phyloP scores from a whole-genome alignment of 1,140 invertebrate genomes.

The Condylostylus longicornis region DNA sequence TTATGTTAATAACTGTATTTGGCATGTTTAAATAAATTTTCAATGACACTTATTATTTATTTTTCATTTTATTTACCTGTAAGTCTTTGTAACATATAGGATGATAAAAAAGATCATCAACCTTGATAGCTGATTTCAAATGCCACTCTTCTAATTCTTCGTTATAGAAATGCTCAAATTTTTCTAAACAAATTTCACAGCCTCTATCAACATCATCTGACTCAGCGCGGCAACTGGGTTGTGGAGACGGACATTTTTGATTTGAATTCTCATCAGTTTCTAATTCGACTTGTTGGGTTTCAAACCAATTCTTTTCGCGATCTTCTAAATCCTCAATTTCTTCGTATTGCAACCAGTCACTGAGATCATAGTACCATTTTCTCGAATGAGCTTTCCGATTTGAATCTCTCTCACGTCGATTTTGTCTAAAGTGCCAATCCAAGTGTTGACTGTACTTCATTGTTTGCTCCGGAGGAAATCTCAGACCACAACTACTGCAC shows the following conservation, averaged over 20 bases:
- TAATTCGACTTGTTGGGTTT: conserved; percentile 46
- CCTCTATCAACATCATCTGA: conserved; percentile 40
- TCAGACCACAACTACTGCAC: conserved; percentile 82
- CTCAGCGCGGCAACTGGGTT: conserved; percentile 28
- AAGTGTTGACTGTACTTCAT: conserved; percentile 82
- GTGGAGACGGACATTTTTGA: conserved; percentile 21
- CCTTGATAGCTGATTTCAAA: conserved; percentile 61
- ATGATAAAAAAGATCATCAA: conserved; percentile 72
- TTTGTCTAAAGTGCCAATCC: conserved; percentile 95
- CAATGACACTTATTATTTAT: too few relatives aligned
- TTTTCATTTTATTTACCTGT: conserved; percentile 43
- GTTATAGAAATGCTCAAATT: conserved; percentile 86
- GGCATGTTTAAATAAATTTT: too few relatives aligned
- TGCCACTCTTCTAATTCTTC: conserved; percentile 96
- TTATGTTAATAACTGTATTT: too few relatives aligned
- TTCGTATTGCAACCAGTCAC: conserved; percentile 88
- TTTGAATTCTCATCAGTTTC: conserved; percentile 33
- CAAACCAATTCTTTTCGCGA: conserved; percentile 79
- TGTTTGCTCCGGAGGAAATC: conserved; percentile 76
- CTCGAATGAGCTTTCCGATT: conserved; percentile 65
- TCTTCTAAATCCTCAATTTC: conserved; percentile 88
- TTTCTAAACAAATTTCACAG: conserved; percentile 81
- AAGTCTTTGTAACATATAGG: conserved; percentile 81
- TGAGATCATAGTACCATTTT: conserved; percentile 77
- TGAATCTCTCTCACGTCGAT: conserved; percentile 71